phyloP scores from a whole-genome alignment of 2,113 vertebrate genomes.

The Danionella cerebrum region DNA sequence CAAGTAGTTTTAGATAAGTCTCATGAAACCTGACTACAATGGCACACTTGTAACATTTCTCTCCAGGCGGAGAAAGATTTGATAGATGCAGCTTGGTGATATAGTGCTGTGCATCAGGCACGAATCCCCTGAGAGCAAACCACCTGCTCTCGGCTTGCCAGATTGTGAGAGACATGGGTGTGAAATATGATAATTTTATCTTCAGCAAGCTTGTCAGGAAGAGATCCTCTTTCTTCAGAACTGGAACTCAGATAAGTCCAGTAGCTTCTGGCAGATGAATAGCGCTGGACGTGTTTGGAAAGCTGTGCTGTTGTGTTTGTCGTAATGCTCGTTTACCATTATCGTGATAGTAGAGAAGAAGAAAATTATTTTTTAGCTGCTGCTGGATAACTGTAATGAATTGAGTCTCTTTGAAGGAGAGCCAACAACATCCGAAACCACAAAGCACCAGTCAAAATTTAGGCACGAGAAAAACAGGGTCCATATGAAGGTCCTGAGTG shows the following conservation, averaged over 20 bases:
- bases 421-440: no score
- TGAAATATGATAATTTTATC: constrained; percentile 48
- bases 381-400: no score
- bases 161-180: constrained; percentile 45
- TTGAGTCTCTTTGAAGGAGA: no score
- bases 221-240: constrained; percentile 33
- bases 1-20: constrained; percentile 40
- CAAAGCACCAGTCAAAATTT: no score
- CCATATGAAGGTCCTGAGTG: no score
- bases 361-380: no score
- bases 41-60: constrained; percentile 41
- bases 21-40: constrained; percentile 37
- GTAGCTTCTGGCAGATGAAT: constrained; percentile 27
- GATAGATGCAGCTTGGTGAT: constrained; percentile 41
- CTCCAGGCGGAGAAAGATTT: constrained; percentile 33
- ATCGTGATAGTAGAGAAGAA: background rate
- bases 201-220: constrained; percentile 39
- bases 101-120: constrained; percentile 39
- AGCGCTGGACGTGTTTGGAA: constrained; percentile 33
- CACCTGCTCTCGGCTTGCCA: constrained; percentile 46
- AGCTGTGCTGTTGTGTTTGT: background rate
- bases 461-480: no score
- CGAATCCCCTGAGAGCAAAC: constrained; percentile 43
- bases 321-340: background rate
- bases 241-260: constrained; percentile 35